Conservation (phyloP, 2,797 vertebrate genomes). For the Helicolenus hilgendorfi region DNA sequence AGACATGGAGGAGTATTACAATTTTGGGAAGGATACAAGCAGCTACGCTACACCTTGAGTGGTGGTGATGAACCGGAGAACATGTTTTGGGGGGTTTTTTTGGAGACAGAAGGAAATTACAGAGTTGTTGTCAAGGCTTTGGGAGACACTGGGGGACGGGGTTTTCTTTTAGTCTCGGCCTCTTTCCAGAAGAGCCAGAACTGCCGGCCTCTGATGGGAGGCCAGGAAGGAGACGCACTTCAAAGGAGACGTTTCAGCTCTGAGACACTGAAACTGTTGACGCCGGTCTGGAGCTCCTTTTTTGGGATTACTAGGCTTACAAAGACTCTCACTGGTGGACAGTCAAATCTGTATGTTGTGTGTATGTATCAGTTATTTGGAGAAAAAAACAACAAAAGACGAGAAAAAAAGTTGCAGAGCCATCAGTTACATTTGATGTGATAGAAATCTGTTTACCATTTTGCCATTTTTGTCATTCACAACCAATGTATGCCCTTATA, state of each 20-base stretch:
- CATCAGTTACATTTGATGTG: constrained; percentile 78
- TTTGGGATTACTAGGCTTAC: constrained; percentile 58
- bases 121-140: constrained; percentile 44
- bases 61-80: constrained; percentile 37
- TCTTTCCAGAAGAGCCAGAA: constrained; percentile 64
- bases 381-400: constrained; percentile 38
- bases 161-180: constrained; percentile 60
- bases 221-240: constrained; percentile 58
- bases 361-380: constrained; percentile 80
- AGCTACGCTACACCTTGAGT: constrained; percentile 88
- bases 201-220: constrained; percentile 63
- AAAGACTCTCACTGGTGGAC: constrained; percentile 70
- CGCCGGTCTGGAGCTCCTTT: constrained; percentile 52
- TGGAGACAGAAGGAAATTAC: constrained; percentile 46
- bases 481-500: constrained; percentile 71
- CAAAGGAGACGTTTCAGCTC: constrained; percentile 66
- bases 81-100: background rate
- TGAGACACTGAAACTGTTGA: constrained; percentile 66
- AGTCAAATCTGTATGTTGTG: constrained; percentile 79
- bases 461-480: constrained; percentile 69
- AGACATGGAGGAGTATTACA: constrained; percentile 96
- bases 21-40: constrained; percentile 90
- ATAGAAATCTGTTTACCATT: constrained; percentile 72
- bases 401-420: constrained; percentile 52
- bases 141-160: constrained; percentile 51